These are phyloP conservation scores for Sinocyclocheilus anophthalmus DNA, from an alignment of 2,113 vertebrate species.

Conservation along the genomic window DNA sequence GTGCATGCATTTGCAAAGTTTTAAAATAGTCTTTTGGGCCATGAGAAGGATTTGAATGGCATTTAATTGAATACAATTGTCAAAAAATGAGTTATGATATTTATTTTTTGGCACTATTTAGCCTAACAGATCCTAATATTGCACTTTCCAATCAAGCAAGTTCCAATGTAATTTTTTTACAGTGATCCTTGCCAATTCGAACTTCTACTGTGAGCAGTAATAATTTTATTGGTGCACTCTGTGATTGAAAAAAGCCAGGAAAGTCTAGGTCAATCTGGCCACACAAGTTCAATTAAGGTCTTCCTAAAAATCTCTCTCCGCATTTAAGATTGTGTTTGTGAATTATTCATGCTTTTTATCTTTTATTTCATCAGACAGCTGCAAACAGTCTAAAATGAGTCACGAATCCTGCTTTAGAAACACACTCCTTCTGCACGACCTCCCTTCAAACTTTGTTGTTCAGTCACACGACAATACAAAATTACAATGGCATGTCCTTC, in stretches of 20 bases:
- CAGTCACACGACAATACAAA: not conserved
- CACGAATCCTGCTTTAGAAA: conserved; percentile 26
- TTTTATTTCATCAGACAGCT: conserved; percentile 39
- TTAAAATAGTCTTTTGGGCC: not conserved
- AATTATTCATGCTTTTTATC: conserved; percentile 53
- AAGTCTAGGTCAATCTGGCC: conserved; percentile 34
- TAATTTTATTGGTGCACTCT: not conserved
- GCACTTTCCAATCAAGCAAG: not conserved
- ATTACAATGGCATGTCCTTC: conserved; percentile 3
- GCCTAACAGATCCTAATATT: conserved; percentile 1
- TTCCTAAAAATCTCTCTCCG: conserved; percentile 1
- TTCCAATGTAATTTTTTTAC: not conserved
- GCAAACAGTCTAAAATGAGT: conserved; percentile 38
- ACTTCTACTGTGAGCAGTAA: not conserved
- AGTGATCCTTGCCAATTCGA: not conserved
- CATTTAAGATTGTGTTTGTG: conserved; percentile 26
- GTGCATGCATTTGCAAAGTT: conserved; percentile 13
- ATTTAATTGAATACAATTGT: not conserved
- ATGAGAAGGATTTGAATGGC: not conserved
- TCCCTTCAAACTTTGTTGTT: conserved; percentile 16
- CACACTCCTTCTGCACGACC: conserved; percentile 16
- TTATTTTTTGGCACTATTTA: not conserved
- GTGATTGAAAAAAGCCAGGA: not conserved
- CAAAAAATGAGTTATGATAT: conserved; percentile 9
- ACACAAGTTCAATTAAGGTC: conserved; percentile 40